Conservation (phyloP, 2,797 vertebrate genomes). For the Nyctibius grandis region DNA sequence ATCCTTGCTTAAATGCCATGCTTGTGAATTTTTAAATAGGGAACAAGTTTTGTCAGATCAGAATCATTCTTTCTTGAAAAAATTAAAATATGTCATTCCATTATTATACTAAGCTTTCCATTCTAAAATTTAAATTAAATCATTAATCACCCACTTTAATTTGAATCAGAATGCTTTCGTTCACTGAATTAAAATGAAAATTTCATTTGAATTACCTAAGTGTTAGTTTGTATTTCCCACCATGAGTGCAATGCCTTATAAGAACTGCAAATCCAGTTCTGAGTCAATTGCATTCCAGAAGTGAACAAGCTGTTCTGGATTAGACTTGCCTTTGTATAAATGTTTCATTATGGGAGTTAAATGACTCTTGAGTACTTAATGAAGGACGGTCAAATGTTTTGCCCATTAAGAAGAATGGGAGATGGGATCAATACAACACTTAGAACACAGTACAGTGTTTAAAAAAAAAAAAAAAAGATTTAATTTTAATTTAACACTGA, state of each 20-base stretch:
- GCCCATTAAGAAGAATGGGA: fast-evolving
- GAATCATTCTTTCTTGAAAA: neutral
- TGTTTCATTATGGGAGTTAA: neutral
- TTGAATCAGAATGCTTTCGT: neutral
- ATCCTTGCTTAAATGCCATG: neutral
- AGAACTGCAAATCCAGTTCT: neutral
- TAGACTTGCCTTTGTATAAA: neutral
- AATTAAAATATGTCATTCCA: neutral
- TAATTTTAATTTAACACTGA: neutral
- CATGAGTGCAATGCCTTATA: neutral
- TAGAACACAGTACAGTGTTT: neutral
- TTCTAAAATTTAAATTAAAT: neutral
- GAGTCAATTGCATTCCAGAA: neutral
- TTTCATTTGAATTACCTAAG: neutral
- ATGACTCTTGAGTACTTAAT: neutral
- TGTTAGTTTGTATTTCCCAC: neutral
- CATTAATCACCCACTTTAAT: neutral
- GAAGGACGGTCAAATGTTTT: neutral
- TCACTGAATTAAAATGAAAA: neutral
- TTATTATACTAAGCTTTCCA: neutral
- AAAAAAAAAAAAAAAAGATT: neutral
- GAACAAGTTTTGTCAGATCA: neutral
- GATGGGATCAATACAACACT: neutral
- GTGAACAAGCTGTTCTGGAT: neutral
- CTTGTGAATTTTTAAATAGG: neutral